Evolutionary conservation across 1,140 invertebrate species (phyloP).

Genomic region (Branchinecta lynchi): DNA sequence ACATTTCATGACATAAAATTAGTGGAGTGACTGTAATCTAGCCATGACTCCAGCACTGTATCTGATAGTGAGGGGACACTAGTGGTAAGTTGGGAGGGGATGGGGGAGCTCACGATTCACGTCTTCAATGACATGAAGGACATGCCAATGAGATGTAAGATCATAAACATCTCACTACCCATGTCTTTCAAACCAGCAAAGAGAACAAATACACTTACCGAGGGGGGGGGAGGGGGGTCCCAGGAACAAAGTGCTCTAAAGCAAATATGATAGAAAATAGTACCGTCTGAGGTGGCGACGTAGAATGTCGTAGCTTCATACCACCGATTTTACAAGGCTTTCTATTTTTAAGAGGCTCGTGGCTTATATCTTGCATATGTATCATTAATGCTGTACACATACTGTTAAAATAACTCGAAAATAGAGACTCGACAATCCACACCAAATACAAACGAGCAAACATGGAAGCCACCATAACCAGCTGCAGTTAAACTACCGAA

Average conservation of each 20-base stretch:
- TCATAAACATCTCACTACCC: conserved; percentile 76
- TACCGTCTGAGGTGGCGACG: no score
- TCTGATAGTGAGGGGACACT: neutral
- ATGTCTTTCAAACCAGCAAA: conserved; percentile 60
- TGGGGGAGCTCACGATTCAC: neutral
- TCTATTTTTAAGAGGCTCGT: no score
- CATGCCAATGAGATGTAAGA: conserved; percentile 72
- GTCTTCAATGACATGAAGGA: conserved; percentile 54
- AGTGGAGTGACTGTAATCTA: no score
- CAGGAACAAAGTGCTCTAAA: neutral
- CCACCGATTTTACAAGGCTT: no score
- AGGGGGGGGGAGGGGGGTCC: neutral
- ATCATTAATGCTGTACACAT: no score
- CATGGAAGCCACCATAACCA: neutral
- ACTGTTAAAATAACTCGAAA: no score
- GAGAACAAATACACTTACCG: conserved; percentile 7
- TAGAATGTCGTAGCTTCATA: no score
- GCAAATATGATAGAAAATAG: conserved; percentile 7
- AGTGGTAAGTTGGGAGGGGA: neutral
- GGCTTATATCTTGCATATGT: no score
- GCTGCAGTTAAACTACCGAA: conserved; percentile 1
- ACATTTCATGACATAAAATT: no score
- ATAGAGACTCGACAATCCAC: no score
- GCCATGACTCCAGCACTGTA: no score
- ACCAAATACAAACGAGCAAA: no score